Percentiles rank a stretch among this genome's conserved stretches.
Evolutionary conservation across 2,888 invertebrate species (phyloP).

Genomic region (Timema cristinae): DNA sequence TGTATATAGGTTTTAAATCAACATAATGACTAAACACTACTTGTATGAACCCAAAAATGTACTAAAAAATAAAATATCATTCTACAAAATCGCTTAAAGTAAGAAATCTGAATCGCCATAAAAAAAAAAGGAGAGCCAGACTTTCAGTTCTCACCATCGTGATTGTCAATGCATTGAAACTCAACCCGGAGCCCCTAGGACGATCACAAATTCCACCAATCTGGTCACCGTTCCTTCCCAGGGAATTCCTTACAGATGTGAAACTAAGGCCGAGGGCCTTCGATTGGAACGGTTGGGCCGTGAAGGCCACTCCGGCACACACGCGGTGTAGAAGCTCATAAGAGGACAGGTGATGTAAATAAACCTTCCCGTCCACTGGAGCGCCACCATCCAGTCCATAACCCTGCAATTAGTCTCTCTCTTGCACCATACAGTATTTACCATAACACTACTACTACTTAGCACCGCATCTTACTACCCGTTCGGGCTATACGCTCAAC

Average conservation of each 20-base stretch:
- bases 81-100: too few relatives aligned
- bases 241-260: conserved; percentile 45
- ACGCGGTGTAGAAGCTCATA: conserved; percentile 49
- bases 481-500: too few relatives aligned
- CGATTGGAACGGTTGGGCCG: conserved; percentile 51
- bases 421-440: too few relatives aligned
- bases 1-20: too few relatives aligned
- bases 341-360: conserved; percentile 47
- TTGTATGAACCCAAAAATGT: too few relatives aligned
- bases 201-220: conserved; percentile 52
- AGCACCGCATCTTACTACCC: too few relatives aligned
- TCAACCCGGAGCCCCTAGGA: conserved; percentile 45
- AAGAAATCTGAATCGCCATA: too few relatives aligned
- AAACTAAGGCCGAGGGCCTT: conserved; percentile 45
- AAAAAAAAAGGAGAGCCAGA: too few relatives aligned
- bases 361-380: conserved; percentile 45
- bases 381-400: conserved; percentile 27
- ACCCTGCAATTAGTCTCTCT: too few relatives aligned
- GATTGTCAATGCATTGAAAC: conserved; percentile 50
- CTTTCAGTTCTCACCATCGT: conserved; percentile 34
- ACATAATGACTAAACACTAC: too few relatives aligned
- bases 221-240: conserved; percentile 43
- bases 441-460: too few relatives aligned
- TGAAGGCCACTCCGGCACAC: conserved; percentile 52
- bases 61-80: too few relatives aligned